phyloP scores from a whole-genome alignment of 1,140 invertebrate species.

The Maniola jurtina region DNA sequence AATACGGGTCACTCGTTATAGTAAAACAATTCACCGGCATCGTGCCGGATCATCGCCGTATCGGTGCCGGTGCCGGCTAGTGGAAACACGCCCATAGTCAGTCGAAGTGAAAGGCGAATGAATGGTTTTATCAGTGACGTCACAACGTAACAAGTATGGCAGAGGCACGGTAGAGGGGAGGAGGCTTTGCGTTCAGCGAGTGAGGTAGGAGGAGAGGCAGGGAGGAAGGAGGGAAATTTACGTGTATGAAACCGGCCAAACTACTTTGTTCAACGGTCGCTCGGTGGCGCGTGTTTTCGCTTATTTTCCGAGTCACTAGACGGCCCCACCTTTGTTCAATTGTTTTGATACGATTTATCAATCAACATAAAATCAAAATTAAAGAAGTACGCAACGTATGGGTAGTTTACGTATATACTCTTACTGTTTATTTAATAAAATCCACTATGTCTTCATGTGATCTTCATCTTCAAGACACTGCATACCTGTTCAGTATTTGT shows the following conservation, averaged over 20 bases:
- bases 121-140: slow-evolving; percentile 23
- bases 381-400: neutral
- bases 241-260: slow-evolving; percentile 68
- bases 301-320: slow-evolving; percentile 51
- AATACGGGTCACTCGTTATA: too few relatives aligned
- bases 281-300: slow-evolving; percentile 63
- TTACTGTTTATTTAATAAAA: neutral
- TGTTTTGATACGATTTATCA: slow-evolving; percentile 35
- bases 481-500: slow-evolving; percentile 54
- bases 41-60: neutral
- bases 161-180: slow-evolving; percentile 41
- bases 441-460: neutral
- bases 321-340: slow-evolving; percentile 70
- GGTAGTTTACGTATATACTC: neutral
- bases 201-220: slow-evolving; percentile 52
- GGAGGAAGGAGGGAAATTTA: slow-evolving; percentile 61
- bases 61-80: neutral
- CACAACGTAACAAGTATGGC: neutral
- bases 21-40: too few relatives aligned
- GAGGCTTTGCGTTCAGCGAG: slow-evolving; percentile 49
- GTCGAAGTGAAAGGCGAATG: slow-evolving; percentile 32
- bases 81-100: slow-evolving; percentile 9
- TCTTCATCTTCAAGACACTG: neutral
- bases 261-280: slow-evolving; percentile 74
- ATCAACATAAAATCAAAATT: slow-evolving; percentile 15